Evolutionary conservation across 2,797 vertebrate species (phyloP), one percentile per base, ranked within the genome.

Genomic region (Gobio occitaniae): DNA sequence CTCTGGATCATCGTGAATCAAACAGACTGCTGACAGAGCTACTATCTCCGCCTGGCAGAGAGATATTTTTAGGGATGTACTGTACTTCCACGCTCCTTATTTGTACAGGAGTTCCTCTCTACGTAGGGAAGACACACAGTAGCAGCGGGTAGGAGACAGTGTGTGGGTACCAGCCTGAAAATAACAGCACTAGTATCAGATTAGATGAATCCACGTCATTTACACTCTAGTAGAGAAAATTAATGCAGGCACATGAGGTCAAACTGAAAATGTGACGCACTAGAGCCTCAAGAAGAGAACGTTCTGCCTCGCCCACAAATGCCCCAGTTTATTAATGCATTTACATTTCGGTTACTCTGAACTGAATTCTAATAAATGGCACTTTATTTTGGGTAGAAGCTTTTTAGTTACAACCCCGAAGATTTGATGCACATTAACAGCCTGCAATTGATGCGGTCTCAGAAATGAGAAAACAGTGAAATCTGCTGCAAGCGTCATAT

Each of bases 71-170:
- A 82, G 93, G 90, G 81, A 56, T 87, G 87, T 84, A 89, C 87
- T 86, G 87, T 86, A 91, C 89, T 92, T 95, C 91, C 91, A 91
- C 78, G 1, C 86, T 93, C 93, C 92, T 90, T 93, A 95, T 95
- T 91, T 93, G 92, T 87, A 82, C 54, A 90, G 83, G 89, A 79
- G 75, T 71, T 75, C 68, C 70, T 79, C 56, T 84, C 88, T 88
- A 80, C 85, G 78, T 74, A 17, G 76, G 77, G 12, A 87, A 80
- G 83, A 56, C 47, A 44, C 92, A 47, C 92, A 80, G 90, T 87
- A 91, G 88, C 88, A 87, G 29, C 79, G 83, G 86, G 92, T 2
- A 52, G 88, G 89, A 89, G 86, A 86, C 84, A 81, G 80, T 90
- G 88, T 91, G 88, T 92, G 86, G 83, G 89, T 75, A 86, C 84